Base-by-base conservation (phyloP, 2,888 invertebrate genomes). In the Sinelater perroti region DNA sequence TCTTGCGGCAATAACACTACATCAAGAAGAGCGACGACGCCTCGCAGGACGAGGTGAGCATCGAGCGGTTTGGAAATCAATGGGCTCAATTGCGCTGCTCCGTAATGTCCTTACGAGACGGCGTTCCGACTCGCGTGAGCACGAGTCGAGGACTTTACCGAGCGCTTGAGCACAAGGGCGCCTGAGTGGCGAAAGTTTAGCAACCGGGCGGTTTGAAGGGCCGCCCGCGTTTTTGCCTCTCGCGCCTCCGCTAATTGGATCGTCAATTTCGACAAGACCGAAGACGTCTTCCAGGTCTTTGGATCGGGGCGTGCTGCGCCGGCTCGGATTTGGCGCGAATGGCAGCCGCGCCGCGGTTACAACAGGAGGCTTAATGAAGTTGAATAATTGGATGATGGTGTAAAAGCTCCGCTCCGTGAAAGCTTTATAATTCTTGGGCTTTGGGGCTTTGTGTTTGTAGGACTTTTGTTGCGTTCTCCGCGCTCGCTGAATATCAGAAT, bases 181-280 rank as follows among this genome's bases (percentile, higher is more conserved):
- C 56, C 6, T 18, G 42, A 46, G 45, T 53, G 36, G 46, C 45
- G 24, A 40, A 56, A 57, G 57, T 57, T 57, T 57, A 57, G 52
- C 57, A 57, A 57, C 57, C 57, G 57, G 52, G 50, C 46, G 24
- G 33, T 46, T 53, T 57, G 14, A 45, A 57, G 57, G 28, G 26
- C 26, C 7, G 36, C 17, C 35, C 13, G 14, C 2, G 11, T 50
- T 30, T 20, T 20, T 21, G 18, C 17, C 7, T 30, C 10, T n/a
- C 2, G 30, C 1, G 26, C 30, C 21, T 7, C 10, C 7, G 20
- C 26, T 13, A 28, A 40, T 40, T 40, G 40, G 20, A 40, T 13
- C 24, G 14, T 40, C 40, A 33, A 33, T 33, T 33, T 14, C 2
- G 14, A 30, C 10, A 13, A 10, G 1, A n/a, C 10, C 28, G 28